Evolutionary conservation across 1,140 invertebrate genomes (phyloP), one percentile per base, ranked within the genome.

Genomic region (Atta cephalotes): DNA sequence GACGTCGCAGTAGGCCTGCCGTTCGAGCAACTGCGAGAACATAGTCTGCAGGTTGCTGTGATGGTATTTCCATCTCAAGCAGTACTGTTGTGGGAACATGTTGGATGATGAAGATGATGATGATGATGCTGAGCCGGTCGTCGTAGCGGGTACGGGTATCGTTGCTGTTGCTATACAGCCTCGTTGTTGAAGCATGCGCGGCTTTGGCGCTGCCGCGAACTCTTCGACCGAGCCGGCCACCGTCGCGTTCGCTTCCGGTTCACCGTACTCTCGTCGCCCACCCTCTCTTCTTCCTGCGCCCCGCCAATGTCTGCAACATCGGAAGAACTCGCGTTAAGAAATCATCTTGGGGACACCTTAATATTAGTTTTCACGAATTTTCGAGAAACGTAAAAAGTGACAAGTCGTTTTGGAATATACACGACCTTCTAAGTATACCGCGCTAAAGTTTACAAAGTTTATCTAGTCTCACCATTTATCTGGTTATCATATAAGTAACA

Each of bases 1-100:
- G 87, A 99, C 98, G 95, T 99, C 98, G 95, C 98, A 98, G 95
- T 98, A 98, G 85, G 97, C 97, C 92, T 98, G 98, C 92, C 97
- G 95, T 92, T 98, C 97, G 45, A 98, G 95, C 84, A 98, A 96
- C 93, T 98, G 97, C 66, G 98, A 98, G 95, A 98, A 99, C 97
- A 98, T 98, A 35, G 97, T 98, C 95, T 98, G 97, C 81, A 98
- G 96, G 95, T 98, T 98, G 88, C 97, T 97, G 94, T 98, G 98
- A 95, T 98, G 98, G 95, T 98, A 98, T 93, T 98, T 98, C 98
- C 98, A 98, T 95, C 97, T 96, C 86, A 98, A 96, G 94, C 98
- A 98, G 96, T 98, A 98, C 95, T 98, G 98, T 95, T 98, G 98
- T 71, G 97, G 97, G 94, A 96, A 96, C 97, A 97, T 97, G 94